Evolutionary conservation across 2,888 invertebrate species (phyloP), one percentile per base, ranked within the genome.

Genomic region (Temnothorax ravouxi): DNA sequence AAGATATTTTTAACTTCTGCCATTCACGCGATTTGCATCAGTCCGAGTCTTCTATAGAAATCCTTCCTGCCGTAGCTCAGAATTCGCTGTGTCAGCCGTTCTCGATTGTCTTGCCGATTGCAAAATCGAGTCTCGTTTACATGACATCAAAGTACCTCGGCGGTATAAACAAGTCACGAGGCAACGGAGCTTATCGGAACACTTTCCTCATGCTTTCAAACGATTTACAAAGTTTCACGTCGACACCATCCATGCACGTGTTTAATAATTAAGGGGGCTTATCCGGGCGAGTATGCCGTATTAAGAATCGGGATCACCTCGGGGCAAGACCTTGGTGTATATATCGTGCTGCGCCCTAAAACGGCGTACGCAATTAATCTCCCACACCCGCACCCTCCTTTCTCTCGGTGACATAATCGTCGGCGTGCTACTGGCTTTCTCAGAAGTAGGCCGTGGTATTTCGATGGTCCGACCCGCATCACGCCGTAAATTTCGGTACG

Each of bases 351-450:
- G 77, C 86, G 82, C 86, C 91, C 88, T 87, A 85, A 89, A 88
- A 88, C 86, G 84, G 84, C 88, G 67, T 61, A 85, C 84, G 87
- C 86, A 91, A 92, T 93, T 92, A 92, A 93, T 93, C 91, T 91
- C 74, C 88, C 90, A 88, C 91, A 91, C 90, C 91, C 91, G 89
- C 91, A 90, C 89, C 88, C 90, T 88, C 91, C 91, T 91, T 92
- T 91, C 91, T 91, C 89, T 91, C 86, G 77, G 90, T 91, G 90
- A 91, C 90, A 91, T 89, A 91, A 90, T 88, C 91, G 82, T 34
- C 41, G 62, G 61, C 76, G 75, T 62, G 74, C 74, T 82, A 85
- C 77, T 82, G 83, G 75, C 87, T 86, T 84, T 82, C 79, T 76
- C 64, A 67, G 67, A 90, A 91, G 90, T 90, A 86, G 91, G 89